Conservation (phyloP, 1,140 invertebrate species). For the Diorhabda sublineata region DNA sequence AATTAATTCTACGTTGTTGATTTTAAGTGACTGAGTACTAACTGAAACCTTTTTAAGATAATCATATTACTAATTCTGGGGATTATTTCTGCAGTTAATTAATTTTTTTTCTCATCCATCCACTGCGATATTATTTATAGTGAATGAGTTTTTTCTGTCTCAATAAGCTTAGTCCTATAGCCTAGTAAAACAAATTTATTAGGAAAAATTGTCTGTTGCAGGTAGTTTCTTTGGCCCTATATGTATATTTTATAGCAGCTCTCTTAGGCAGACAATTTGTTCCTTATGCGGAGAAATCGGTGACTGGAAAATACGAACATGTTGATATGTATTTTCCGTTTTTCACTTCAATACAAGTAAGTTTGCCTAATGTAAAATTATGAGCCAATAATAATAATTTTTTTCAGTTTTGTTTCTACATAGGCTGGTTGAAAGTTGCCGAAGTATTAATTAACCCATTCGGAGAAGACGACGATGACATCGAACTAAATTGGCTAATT, state of each 20-base stretch:
- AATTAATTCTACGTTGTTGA: no score
- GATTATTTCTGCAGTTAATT: no score
- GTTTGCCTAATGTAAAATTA: background rate
- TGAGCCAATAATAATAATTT: background rate
- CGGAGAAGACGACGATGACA: slow-evolving; percentile 93
- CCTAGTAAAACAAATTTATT: no score
- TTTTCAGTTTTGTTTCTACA: slow-evolving; percentile 91
- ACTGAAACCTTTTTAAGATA: no score
- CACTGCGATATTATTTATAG: no score
- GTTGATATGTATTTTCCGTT: slow-evolving; percentile 90
- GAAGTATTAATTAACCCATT: slow-evolving; percentile 90
- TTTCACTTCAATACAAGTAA: slow-evolving; percentile 84
- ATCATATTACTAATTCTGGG: no score
- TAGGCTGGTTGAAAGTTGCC: slow-evolving; percentile 94
- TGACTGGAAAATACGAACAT: slow-evolving; percentile 59
- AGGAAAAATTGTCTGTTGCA: slow-evolving; percentile 49
- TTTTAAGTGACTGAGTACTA: no score
- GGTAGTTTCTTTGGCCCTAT: slow-evolving; percentile 88
- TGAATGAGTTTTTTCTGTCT: no score
- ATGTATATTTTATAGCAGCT: slow-evolving; percentile 87
- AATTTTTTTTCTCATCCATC: no score
- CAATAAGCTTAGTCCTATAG: no score
- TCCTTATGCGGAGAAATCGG: slow-evolving; percentile 42
- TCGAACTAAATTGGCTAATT: slow-evolving; percentile 86
- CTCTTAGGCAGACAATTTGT: slow-evolving; percentile 80